These are phyloP conservation scores for Drepana falcataria DNA, from an alignment of 2,888 invertebrate species.

Conservation along the genomic window DNA sequence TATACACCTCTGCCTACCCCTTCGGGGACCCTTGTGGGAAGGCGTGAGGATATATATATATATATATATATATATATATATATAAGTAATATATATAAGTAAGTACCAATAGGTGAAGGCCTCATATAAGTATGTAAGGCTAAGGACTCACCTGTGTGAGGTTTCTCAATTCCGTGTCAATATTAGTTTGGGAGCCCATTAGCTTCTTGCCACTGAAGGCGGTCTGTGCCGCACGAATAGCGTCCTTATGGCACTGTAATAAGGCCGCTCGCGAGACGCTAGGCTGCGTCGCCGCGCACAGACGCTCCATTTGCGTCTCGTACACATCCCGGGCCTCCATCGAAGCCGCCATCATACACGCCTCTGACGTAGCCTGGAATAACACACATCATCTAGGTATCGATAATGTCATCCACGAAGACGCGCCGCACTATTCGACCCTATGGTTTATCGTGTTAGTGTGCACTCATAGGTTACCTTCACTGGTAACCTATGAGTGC, in stretches of 20 bases:
- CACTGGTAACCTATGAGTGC: too few relatives aligned
- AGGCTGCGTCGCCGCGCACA: not conserved
- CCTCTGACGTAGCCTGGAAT: slow-evolving; percentile 23
- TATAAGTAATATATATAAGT: too few relatives aligned
- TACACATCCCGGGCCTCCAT: slow-evolving; percentile 20
- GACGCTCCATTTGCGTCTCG: slow-evolving; percentile 28
- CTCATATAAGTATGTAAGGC: too few relatives aligned
- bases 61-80: too few relatives aligned
- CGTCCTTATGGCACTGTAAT: slow-evolving; percentile 11
- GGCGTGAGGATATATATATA: too few relatives aligned
- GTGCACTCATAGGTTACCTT: too few relatives aligned
- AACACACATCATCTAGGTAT: not conserved
- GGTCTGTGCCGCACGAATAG: slow-evolving; percentile 6
- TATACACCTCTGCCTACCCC: too few relatives aligned
- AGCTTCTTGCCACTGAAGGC: slow-evolving; percentile 10
- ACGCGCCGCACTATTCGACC: too few relatives aligned
- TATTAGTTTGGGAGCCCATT: not conserved
- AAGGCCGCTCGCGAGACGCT: slow-evolving; percentile 9
- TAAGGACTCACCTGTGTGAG: not conserved
- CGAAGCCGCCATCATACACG: slow-evolving; percentile 15
- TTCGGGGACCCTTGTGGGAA: too few relatives aligned
- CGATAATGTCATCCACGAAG: too few relatives aligned
- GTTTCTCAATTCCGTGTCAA: not conserved
- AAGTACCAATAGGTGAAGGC: too few relatives aligned
- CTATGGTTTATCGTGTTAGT: too few relatives aligned